These are phyloP conservation scores for Dasypogon diadema DNA, from an alignment of 2,888 invertebrate genomes.

Conservation along the genomic window DNA sequence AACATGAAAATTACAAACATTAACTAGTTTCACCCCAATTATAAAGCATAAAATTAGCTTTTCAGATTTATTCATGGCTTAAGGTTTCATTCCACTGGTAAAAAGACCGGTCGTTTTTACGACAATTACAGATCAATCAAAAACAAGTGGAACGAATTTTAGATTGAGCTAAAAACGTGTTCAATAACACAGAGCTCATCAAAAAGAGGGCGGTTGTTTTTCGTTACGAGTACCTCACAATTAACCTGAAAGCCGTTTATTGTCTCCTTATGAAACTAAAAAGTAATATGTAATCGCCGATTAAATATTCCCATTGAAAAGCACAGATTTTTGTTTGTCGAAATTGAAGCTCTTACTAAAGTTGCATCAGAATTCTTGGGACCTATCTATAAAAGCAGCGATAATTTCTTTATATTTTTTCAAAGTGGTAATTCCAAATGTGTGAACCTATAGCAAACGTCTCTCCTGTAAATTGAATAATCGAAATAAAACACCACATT, in stretches of 20 bases:
- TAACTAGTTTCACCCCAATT: constrained; percentile 38
- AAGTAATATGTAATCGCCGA: constrained; percentile 20
- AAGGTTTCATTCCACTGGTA: not conserved
- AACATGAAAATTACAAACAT: not conserved
- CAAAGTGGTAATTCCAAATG: too few relatives aligned
- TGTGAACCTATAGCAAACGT: too few relatives aligned
- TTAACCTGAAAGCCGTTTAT: constrained; percentile 27
- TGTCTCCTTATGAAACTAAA: constrained; percentile 20
- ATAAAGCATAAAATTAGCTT: constrained; percentile 20
- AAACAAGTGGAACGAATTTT: constrained; percentile 37
- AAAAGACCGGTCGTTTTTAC: constrained; percentile 17
- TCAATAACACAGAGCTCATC: constrained; percentile 13
- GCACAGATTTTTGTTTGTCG: constrained; percentile 15
- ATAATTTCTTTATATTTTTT: too few relatives aligned
- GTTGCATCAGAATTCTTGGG: too few relatives aligned
- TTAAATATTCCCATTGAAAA: constrained; percentile 27
- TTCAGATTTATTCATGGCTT: not conserved
- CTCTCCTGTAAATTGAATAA: too few relatives aligned
- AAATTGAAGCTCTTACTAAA: too few relatives aligned
- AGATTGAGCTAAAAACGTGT: constrained; percentile 23
- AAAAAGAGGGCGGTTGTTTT: constrained; percentile 13
- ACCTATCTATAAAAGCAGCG: too few relatives aligned
- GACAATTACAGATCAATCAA: constrained; percentile 27
- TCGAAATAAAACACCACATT: too few relatives aligned
- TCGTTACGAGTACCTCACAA: constrained; percentile 20